These are phyloP conservation scores for Struthidea cinerea DNA, from an alignment of 2,113 vertebrate genomes.

Conservation along the genomic window DNA sequence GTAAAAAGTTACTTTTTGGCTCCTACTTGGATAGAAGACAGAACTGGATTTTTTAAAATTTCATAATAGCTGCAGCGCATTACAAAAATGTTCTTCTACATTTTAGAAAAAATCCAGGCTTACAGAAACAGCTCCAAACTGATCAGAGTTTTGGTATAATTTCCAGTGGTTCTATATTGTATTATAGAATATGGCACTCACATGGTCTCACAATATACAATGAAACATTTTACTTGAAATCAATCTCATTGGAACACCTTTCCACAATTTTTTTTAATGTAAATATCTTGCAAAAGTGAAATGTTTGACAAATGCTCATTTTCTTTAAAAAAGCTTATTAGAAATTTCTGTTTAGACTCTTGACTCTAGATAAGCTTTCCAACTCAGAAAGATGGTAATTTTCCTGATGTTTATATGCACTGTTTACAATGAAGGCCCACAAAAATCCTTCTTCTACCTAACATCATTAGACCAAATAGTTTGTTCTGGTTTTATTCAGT, in stretches of 20 bases:
- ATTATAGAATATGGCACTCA: neutral
- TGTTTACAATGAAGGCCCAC: neutral
- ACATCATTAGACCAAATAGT: neutral
- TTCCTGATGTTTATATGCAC: neutral
- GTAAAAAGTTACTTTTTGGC: neutral
- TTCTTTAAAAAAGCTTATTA: neutral
- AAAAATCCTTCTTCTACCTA: neutral
- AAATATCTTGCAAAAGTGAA: neutral
- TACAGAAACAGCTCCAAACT: neutral
- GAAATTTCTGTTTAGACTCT: neutral
- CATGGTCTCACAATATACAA: neutral
- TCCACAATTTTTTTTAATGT: neutral
- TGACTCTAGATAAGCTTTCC: neutral
- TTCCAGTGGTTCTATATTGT: neutral
- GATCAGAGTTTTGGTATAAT: neutral
- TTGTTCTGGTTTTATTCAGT: neutral
- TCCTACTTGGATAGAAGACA: neutral
- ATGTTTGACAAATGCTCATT: neutral
- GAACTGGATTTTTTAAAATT: neutral
- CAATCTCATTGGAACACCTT: neutral
- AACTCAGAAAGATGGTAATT: neutral
- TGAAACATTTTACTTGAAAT: neutral
- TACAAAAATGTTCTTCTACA: neutral
- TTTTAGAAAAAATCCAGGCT: neutral
- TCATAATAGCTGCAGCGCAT: neutral